Base-by-base conservation (phyloP, 2,888 invertebrate genomes). In the Lymantria monacha region DNA sequence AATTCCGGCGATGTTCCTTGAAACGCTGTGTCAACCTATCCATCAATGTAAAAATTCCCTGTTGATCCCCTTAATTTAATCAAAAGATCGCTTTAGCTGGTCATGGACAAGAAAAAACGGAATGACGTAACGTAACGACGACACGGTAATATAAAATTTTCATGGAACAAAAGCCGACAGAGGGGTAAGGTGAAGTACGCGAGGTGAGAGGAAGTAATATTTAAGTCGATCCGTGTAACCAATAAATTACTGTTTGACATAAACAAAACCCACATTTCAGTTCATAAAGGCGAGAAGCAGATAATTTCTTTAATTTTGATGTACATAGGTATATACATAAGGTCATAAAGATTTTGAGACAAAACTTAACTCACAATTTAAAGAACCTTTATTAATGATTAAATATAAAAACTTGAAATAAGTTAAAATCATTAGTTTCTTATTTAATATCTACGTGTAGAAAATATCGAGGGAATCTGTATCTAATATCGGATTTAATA, bases 41-140 rank as follows among this genome's bases (percentile, higher is more conserved):
- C 87, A 88, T 90, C 89, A 91, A 83, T 85, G 86, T 87, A 87
- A 86, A 90, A 87, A 88, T 90, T 86, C 87, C 81, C 82, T 61
- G 81, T 80, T 87, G 87, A 88, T 86, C 87, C 87, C 89, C 85
- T 84, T 87, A 88, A 90, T 91, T 90, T 90, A 90, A 91, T 91
- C 91, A 88, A 89, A 88, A 88, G 85, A 87, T 87, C 87, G 88
- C 85, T 89, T 85, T 73, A 77, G 86, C 83, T 79, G 83, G 84
- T 83, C 85, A 79, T 76, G 86, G 79, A 74, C 74, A 83, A 87
- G 86, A 89, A 89, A 89, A 87, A 90, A 84, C 81, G 69, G 79
- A 69, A 88, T 85, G 88, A 90, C 85, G 85, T 79, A 78, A 86
- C 85, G 80, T 74, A 82, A 86, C 82, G 79, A 75, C 80, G 73